Percentiles rank a stretch among this genome's conserved stretches.
phyloP scores from a whole-genome alignment of 2,888 invertebrate species.

The Phortica magna region DNA sequence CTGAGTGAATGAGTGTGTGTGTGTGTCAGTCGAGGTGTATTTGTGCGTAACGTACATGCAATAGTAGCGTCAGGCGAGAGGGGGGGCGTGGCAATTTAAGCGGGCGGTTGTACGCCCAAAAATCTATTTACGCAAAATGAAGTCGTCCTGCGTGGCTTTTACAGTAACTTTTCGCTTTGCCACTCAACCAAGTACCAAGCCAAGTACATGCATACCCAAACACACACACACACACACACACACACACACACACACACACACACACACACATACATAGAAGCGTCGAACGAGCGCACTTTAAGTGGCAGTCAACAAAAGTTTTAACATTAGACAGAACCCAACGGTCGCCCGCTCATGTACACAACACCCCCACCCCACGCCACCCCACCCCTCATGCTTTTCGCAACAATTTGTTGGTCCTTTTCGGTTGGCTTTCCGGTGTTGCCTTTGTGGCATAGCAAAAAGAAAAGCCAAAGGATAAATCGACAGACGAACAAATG shows the following conservation, averaged over 20 bases:
- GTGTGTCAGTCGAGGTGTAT: background rate
- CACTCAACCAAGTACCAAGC: background rate
- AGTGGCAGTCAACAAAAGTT: conserved; percentile 29
- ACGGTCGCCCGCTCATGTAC: background rate
- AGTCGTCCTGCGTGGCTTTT: background rate
- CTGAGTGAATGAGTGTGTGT: background rate
- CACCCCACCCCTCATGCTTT: background rate
- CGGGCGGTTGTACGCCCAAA: background rate
- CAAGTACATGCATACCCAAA: background rate
- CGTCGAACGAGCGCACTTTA: conserved; percentile 11
- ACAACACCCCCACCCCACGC: background rate
- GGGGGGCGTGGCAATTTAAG: background rate
- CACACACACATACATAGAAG: background rate
- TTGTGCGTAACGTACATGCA: too few species aligned
- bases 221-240: too few species aligned
- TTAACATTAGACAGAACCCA: conserved; percentile 16
- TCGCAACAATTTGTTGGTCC: conserved; percentile 21
- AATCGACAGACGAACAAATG: conserved; percentile 25
- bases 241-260: too few species aligned
- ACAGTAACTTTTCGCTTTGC: background rate
- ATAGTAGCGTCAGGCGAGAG: background rate
- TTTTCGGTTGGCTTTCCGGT: background rate
- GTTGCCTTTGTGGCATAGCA: background rate
- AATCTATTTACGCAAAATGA: conserved; percentile 29
- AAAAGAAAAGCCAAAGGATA: background rate